Conservation (phyloP, 2,888 invertebrate species). For the Nowickia ferox region DNA sequence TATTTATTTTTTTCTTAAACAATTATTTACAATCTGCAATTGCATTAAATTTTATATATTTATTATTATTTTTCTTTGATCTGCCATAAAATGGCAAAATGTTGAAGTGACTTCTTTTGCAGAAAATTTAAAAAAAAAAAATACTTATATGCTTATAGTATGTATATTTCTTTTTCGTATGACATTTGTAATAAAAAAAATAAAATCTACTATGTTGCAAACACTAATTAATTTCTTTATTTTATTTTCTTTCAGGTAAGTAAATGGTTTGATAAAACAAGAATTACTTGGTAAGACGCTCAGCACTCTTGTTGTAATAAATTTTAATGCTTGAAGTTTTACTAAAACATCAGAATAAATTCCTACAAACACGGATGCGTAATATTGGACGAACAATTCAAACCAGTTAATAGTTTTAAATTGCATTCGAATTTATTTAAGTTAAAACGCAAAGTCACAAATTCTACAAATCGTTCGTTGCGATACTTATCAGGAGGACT, state of each 20-base stretch:
- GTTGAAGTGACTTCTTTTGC: slow-evolving; percentile 14
- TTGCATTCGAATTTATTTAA: too few species aligned
- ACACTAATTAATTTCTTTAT: slow-evolving; percentile 35
- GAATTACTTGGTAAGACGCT: slow-evolving; percentile 28
- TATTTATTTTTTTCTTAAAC: slow-evolving; percentile 49
- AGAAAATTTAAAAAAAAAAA: slow-evolving; percentile 15
- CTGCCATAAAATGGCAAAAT: slow-evolving; percentile 38
- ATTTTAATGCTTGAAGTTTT: neutral
- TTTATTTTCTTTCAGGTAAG: slow-evolving; percentile 67
- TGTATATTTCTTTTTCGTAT: slow-evolving; percentile 2
- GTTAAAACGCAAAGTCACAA: too few species aligned
- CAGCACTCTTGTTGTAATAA: neutral
- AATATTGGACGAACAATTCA: too few species aligned
- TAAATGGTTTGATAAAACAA: slow-evolving; percentile 11
- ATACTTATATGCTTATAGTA: slow-evolving; percentile 13
- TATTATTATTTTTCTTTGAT: slow-evolving; percentile 5
- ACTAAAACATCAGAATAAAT: too few species aligned
- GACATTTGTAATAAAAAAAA: slow-evolving; percentile 30
- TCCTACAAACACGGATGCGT: too few species aligned
- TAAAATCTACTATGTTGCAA: slow-evolving; percentile 15
- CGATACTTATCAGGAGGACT: too few species aligned
- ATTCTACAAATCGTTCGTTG: too few species aligned
- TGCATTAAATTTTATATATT: slow-evolving; percentile 57
- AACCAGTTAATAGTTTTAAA: too few species aligned
- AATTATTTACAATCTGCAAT: slow-evolving; percentile 60